Percentiles rank a stretch among this genome's conserved stretches.
These are phyloP conservation scores for Antheraea pernyi DNA, from an alignment of 1,140 invertebrate species.

Conservation along the genomic window DNA sequence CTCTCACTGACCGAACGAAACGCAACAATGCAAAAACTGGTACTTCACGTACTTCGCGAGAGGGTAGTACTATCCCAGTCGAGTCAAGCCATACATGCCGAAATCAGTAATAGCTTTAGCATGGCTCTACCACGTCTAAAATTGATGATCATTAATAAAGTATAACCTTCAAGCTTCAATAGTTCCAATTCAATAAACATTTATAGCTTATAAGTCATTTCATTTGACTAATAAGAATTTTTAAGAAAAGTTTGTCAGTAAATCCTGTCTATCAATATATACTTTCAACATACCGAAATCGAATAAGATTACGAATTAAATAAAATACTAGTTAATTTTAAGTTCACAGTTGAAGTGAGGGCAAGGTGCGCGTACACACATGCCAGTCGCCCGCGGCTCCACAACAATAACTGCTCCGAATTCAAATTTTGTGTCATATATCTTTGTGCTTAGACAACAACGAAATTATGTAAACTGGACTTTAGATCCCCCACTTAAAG, in stretches of 20 bases:
- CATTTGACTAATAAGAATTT: too few relatives aligned
- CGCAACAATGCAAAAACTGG: too few relatives aligned
- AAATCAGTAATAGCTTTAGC: too few relatives aligned
- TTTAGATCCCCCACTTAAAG: slow-evolving; percentile 55
- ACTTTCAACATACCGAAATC: slow-evolving; percentile 2
- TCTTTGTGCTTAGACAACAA: slow-evolving; percentile 57
- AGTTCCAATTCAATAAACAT: too few relatives aligned
- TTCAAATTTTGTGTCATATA: slow-evolving; percentile 75
- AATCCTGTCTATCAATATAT: not conserved
- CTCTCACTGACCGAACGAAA: too few relatives aligned
- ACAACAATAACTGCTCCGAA: slow-evolving; percentile 62
- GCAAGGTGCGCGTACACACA: slow-evolving; percentile 74
- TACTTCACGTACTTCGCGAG: too few relatives aligned
- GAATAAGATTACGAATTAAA: slow-evolving; percentile 28
- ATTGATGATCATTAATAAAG: too few relatives aligned
- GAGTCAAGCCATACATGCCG: too few relatives aligned
- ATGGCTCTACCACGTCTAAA: too few relatives aligned
- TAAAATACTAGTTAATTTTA: slow-evolving; percentile 56
- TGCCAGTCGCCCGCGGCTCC: slow-evolving; percentile 62
- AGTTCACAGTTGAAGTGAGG: slow-evolving; percentile 43
- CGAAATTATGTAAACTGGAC: slow-evolving; percentile 58
- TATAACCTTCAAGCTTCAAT: too few relatives aligned
- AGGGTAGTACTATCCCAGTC: too few relatives aligned
- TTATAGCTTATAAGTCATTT: too few relatives aligned
- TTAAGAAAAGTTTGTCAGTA: not conserved